Evolutionary conservation across 2,797 vertebrate genomes (phyloP), one percentile per base, ranked within the genome.

Genomic region (Microctenopoma steveboyesi): DNA sequence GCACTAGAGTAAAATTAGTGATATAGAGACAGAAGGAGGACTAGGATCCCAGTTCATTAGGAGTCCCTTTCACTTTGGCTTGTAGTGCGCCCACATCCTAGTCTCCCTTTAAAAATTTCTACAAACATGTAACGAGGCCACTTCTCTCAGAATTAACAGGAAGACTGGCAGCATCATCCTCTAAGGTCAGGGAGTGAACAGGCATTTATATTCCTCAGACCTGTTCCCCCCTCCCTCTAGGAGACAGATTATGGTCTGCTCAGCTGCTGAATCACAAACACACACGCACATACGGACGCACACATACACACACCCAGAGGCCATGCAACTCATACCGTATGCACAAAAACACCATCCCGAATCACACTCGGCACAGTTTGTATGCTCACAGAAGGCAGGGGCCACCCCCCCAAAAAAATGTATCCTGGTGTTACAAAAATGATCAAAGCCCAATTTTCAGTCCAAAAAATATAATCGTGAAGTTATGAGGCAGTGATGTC

Each of bases 91-190:
- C 63, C 43, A 18, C 18, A 3, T 77, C 72, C 74, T 74, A 54
- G 13, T 51, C 58, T 57, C 69, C 69, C 48, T 28, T 63, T 48
- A 39, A 76, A 74, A 76, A 69, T 74, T 78, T 82, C 72, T 61
- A 71, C 86, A 81, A 82, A 87, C 74, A 79, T 42, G 27, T 53
- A 69, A 77, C 63, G 80, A 88, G 86, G 83, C 85, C 72, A 86
- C 86, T 87, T 85, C 83, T 87, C 69, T 85, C 74, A 78, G 76
- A 81, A 86, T 73, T 18, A 74, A 90, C 88, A 87, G 94, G 92
- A 94, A 94, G 93, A 94, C 92, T 90, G 90, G 84, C 88, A 89
- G 84, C 84, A 83, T 85, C 85, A 78, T 78, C 81, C 73, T 82
- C 74, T 63, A 81, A 89, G 81, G 83, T 93, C 79, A 88, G 62